Percentiles rank a stretch among this genome's conserved stretches.
These are phyloP conservation scores for Neoscelio sp. DNA, from an alignment of 2,888 invertebrate species.

Conservation along the genomic window DNA sequence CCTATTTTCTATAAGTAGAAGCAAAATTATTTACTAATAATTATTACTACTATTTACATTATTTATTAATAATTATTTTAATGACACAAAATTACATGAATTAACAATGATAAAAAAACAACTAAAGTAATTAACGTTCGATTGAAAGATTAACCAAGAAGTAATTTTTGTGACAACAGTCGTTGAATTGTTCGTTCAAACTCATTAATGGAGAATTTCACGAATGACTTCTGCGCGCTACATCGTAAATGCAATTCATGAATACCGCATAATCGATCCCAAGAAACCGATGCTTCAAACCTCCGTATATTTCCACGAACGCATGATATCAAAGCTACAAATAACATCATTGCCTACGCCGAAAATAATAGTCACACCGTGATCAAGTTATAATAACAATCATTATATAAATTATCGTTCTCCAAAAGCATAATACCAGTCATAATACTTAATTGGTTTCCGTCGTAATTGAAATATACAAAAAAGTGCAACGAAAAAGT, in stretches of 20 bases:
- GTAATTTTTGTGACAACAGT: constrained; percentile 12
- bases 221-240: constrained; percentile 54
- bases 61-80: too few relatives aligned
- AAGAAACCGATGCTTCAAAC: constrained; percentile 52
- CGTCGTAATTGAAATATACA: too few relatives aligned
- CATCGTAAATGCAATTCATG: constrained; percentile 56
- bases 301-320: constrained; percentile 58
- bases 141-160: background rate
- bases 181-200: constrained; percentile 29
- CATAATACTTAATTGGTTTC: too few relatives aligned
- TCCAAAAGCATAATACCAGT: too few relatives aligned
- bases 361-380: constrained; percentile 32
- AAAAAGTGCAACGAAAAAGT: too few relatives aligned
- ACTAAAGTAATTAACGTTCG: too few relatives aligned
- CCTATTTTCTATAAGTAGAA: too few relatives aligned
- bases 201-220: constrained; percentile 58
- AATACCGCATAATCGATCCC: constrained; percentile 61
- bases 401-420: constrained; percentile 28
- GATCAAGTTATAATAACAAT: constrained; percentile 20
- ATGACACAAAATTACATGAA: too few relatives aligned
- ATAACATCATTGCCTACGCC: constrained; percentile 57
- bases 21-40: too few relatives aligned
- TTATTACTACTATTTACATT: too few relatives aligned
- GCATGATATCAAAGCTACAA: constrained; percentile 54
- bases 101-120: too few relatives aligned